A percentile compares a stretch with the other conserved stretches of the same genome.
Conservation (phyloP, 92 coral and sea anemone species). For the Galaxea fascicularis region DNA sequence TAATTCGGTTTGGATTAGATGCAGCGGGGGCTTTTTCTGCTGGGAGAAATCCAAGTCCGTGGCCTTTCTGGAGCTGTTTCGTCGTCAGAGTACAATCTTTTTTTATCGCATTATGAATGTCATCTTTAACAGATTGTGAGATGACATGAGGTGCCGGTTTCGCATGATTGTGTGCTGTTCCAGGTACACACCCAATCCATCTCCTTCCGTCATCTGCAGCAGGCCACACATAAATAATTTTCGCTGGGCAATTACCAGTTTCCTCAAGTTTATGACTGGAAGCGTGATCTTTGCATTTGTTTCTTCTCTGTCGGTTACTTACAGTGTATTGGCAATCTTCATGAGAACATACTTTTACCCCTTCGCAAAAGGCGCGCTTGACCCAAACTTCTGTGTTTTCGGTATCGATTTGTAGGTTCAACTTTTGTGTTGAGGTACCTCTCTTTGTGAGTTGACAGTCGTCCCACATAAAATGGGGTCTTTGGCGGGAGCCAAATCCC, state of each 20-base stretch:
- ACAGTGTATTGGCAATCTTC: conserved; percentile 48
- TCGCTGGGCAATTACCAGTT: conserved; percentile 58
- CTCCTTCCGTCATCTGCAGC: conserved; percentile 54
- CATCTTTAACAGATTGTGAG: conserved; percentile 39
- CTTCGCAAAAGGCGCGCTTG: conserved; percentile 43
- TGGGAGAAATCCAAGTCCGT: conserved; percentile 48
- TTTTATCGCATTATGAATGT: conserved; percentile 22
- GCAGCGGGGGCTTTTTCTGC: conserved; percentile 57
- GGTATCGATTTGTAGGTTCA: not conserved
- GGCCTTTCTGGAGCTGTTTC: conserved; percentile 47
- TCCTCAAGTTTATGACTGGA: not conserved
- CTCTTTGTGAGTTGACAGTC: conserved; percentile 45
- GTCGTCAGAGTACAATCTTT: conserved; percentile 30
- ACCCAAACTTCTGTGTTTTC: conserved; percentile 25
- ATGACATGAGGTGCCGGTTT: conserved; percentile 53
- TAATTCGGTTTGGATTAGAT: conserved; percentile 17
- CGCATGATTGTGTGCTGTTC: conserved; percentile 38
- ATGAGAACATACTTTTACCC: conserved; percentile 47
- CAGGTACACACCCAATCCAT: conserved; percentile 46
- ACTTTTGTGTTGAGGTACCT: not conserved
- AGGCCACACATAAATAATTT: conserved; percentile 52
- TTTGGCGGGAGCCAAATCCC: conserved; percentile 41
- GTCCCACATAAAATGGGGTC: no score
- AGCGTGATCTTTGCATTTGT: conserved; percentile 46
- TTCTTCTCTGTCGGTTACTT: conserved; percentile 32